Evolutionary conservation across 2,888 invertebrate species (phyloP).

Genomic region (Noctua janthe): DNA sequence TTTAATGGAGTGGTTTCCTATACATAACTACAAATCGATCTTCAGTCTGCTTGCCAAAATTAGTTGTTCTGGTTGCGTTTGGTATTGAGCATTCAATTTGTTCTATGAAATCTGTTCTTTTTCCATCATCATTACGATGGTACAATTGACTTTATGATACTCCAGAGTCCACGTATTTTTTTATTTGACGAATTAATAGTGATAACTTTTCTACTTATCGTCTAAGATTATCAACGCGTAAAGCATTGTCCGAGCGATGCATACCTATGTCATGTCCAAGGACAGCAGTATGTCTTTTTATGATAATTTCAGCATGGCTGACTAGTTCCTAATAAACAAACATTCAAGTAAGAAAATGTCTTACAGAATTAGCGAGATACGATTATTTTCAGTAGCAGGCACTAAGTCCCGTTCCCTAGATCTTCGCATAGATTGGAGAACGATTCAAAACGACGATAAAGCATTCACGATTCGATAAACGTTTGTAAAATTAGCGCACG

Average conservation of each 20-base stretch:
- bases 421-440: conserved; percentile 52
- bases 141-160: background rate
- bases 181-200: background rate
- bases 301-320: conserved; percentile 12
- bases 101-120: background rate
- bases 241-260: background rate
- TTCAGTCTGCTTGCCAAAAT: conserved; percentile 8
- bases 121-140: conserved; percentile 17
- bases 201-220: background rate
- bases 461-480: conserved; percentile 58
- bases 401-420: conserved; percentile 62
- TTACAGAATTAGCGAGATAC: conserved; percentile 25
- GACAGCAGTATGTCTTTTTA: background rate
- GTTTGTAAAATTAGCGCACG: conserved; percentile 56
- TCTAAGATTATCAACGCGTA: too few relatives aligned
- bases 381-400: conserved; percentile 49
- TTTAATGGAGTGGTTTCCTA: conserved; percentile 14
- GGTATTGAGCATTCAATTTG: conserved; percentile 13
- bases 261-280: background rate
- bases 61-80: conserved; percentile 21
- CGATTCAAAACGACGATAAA: conserved; percentile 59
- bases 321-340: conserved; percentile 5
- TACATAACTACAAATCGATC: conserved; percentile 32
- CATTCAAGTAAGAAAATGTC: conserved; percentile 23
- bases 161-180: background rate